These are phyloP conservation scores for Rhyzopertha dominica DNA, from an alignment of 1,140 invertebrate genomes.

Conservation along the genomic window DNA sequence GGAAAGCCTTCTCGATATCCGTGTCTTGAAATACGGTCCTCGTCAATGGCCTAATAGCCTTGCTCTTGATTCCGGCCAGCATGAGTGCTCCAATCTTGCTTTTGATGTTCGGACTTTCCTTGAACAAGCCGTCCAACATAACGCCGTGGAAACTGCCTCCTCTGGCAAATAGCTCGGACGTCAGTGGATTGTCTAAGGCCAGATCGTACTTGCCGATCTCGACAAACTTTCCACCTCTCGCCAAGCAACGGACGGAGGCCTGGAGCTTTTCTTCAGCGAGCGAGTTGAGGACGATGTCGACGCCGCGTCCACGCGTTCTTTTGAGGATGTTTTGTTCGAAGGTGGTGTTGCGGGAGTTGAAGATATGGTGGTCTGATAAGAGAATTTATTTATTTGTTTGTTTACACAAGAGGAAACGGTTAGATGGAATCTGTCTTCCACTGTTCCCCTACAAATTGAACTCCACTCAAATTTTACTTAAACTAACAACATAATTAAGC, in stretches of 20 bases:
- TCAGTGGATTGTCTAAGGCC: constrained; percentile 57
- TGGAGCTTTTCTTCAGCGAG: constrained; percentile 62
- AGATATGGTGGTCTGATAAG: constrained; percentile 47
- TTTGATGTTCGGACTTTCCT: constrained; percentile 42
- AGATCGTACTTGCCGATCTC: constrained; percentile 78
- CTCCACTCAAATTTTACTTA: too few relatives aligned
- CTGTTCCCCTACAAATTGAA: too few relatives aligned
- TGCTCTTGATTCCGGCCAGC: constrained; percentile 49
- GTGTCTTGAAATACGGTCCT: constrained; percentile 55
- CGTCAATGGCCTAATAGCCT: constrained; percentile 54
- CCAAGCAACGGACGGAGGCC: constrained; percentile 74
- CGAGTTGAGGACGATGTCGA: constrained; percentile 65
- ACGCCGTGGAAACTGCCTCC: constrained; percentile 86
- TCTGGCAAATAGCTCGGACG: constrained; percentile 72
- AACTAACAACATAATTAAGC: too few relatives aligned
- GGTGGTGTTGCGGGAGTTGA: constrained; percentile 57
- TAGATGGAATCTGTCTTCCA: too few relatives aligned
- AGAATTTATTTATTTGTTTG: too few relatives aligned
- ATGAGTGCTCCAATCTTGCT: constrained; percentile 41
- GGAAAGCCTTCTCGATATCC: constrained; percentile 62
- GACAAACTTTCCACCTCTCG: constrained; percentile 60
- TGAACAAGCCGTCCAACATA: constrained; percentile 72
- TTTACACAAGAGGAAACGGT: too few relatives aligned
- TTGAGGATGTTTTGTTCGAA: constrained; percentile 57
- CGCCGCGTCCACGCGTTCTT: constrained; percentile 57